These are phyloP conservation scores for Arion vulgaris DNA, from an alignment of 1,140 invertebrate genomes.

Conservation along the genomic window DNA sequence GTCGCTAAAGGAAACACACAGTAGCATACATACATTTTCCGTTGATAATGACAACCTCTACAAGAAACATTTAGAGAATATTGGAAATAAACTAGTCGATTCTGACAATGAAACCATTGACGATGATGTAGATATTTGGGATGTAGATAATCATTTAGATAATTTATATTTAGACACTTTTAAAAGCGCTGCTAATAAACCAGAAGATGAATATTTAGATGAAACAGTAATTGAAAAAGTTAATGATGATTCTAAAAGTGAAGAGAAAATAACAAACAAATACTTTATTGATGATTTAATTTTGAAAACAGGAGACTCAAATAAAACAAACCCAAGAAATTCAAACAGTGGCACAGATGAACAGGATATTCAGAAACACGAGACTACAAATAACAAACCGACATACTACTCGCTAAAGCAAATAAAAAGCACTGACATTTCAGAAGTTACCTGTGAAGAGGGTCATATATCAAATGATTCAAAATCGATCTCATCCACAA, in stretches of 20 bases:
- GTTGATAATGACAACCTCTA: no score
- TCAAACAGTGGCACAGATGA: not conserved
- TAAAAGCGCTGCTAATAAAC: not conserved
- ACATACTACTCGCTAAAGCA: not conserved
- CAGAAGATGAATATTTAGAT: not conserved
- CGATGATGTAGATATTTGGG: not conserved
- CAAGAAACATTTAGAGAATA: no score
- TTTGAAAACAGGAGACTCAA: not conserved
- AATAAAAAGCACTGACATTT: not conserved
- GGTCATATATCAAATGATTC: not conserved
- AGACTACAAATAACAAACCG: not conserved
- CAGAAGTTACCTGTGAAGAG: not conserved
- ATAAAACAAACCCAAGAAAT: not conserved
- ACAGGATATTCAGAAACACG: conserved; percentile 2
- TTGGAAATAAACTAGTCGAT: no score
- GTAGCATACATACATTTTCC: no score
- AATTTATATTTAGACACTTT: not conserved
- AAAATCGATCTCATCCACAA: not conserved
- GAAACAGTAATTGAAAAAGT: not conserved
- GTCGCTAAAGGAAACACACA: no score
- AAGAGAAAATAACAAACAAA: not conserved
- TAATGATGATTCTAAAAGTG: not conserved
- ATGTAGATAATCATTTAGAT: not conserved
- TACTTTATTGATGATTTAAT: not conserved
- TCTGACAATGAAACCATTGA: no score